Evolutionary conservation across 2,113 vertebrate genomes (phyloP).

Genomic region (Addax nasomaculatus): DNA sequence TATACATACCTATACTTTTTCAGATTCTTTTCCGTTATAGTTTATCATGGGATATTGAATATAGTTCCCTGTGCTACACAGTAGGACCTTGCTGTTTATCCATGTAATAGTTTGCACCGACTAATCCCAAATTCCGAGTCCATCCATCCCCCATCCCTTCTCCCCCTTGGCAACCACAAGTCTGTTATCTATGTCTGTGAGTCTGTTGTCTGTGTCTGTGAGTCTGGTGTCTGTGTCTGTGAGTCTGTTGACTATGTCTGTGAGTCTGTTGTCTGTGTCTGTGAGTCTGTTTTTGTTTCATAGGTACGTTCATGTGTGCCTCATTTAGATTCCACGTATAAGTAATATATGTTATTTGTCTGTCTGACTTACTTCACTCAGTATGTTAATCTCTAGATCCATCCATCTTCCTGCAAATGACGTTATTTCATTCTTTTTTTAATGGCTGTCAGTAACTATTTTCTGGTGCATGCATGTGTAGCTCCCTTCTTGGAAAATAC

Average conservation of each 20-base stretch:
- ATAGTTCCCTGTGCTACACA: not conserved
- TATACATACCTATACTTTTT: not conserved
- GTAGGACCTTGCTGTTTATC: not conserved
- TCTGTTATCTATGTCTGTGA: not conserved
- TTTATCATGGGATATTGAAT: not conserved
- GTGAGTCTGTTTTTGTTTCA: not conserved
- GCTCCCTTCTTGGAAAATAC: not conserved
- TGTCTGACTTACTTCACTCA: not conserved
- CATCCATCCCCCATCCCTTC: not conserved
- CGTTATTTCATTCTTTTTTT: not conserved
- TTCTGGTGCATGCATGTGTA: rapidly evolving
- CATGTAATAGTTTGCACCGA: not conserved
- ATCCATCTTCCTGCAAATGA: not conserved
- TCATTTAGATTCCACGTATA: not conserved
- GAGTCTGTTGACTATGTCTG: not conserved
- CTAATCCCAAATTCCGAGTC: not conserved
- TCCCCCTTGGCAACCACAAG: not conserved
- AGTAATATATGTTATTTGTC: not conserved
- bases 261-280: too few species aligned
- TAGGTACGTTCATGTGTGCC: not conserved
- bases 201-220: not conserved
- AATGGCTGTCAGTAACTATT: not conserved
- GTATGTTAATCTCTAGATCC: not conserved
- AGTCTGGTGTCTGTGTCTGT: not conserved
- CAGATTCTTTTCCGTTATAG: not conserved